These are phyloP conservation scores for Pardalotus punctatus DNA, from an alignment of 2,113 vertebrate species.

Conservation along the genomic window DNA sequence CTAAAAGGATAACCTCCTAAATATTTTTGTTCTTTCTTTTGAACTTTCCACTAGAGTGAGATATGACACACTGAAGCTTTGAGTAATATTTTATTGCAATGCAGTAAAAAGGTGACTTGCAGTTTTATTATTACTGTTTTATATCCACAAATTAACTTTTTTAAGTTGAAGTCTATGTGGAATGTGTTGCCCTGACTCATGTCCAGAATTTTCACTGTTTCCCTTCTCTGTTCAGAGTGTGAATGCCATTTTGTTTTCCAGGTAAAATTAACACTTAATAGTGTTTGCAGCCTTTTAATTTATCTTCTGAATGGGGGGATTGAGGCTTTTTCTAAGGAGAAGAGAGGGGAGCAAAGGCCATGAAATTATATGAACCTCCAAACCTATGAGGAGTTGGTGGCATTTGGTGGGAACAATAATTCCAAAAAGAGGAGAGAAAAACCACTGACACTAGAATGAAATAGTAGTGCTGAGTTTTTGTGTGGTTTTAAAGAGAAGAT, in stretches of 20 bases:
- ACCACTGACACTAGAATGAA: not conserved
- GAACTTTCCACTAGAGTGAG: not conserved
- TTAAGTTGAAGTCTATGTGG: not conserved
- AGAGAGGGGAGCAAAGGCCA: not conserved
- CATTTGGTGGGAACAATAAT: not conserved
- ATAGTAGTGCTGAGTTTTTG: not conserved
- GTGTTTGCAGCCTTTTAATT: not conserved
- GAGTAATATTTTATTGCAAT: not conserved
- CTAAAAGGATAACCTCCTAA: not conserved
- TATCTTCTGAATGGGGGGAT: not conserved
- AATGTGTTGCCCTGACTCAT: not conserved
- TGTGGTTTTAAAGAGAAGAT: not conserved
- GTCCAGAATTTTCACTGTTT: not conserved
- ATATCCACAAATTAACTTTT: not conserved
- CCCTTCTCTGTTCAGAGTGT: not conserved
- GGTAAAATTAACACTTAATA: not conserved
- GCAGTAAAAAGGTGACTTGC: not conserved
- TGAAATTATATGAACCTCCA: not conserved
- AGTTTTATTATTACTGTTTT: slow-evolving; percentile 1
- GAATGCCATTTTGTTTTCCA: not conserved
- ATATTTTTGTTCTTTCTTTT: not conserved
- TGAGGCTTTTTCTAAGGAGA: not conserved
- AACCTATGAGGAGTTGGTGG: not conserved
- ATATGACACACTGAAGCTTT: not conserved
- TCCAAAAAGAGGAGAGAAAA: not conserved